Evolutionary conservation across 1,140 invertebrate species (phyloP).

Genomic region (Thaumetopoea pityocampa): DNA sequence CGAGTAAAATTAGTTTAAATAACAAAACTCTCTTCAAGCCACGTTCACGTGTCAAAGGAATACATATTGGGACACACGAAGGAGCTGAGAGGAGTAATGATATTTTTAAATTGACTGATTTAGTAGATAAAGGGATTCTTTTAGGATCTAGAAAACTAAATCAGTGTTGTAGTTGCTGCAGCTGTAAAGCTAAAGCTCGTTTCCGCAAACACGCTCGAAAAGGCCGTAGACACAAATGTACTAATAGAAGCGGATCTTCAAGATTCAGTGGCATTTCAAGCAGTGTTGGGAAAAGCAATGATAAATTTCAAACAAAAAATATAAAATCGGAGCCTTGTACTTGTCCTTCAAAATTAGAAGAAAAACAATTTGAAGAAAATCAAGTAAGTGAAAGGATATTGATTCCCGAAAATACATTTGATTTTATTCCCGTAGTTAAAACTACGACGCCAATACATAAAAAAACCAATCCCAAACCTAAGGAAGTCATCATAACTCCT

Average conservation of each 20-base stretch:
- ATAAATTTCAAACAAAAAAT: conserved; percentile 33
- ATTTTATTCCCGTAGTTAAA: not conserved
- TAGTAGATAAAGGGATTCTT: conserved; percentile 35
- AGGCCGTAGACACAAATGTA: conserved; percentile 14
- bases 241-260: not conserved
- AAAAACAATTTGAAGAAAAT: not conserved
- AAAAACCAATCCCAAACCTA: no score
- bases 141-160: conserved; percentile 27
- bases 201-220: conserved; percentile 11
- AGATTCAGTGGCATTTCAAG: conserved; percentile 13
- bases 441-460: no score
- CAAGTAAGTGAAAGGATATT: not conserved
- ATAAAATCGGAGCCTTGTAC: conserved; percentile 46
- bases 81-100: conserved; percentile 12
- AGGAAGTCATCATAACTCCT: no score
- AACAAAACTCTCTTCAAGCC: conserved; percentile 23
- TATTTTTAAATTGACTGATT: conserved; percentile 31
- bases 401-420: not conserved
- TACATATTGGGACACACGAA: not conserved
- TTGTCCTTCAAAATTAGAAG: conserved; percentile 32
- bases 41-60: conserved; percentile 14
- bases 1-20: conserved; percentile 28
- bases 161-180: conserved; percentile 43
- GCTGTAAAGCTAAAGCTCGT: conserved; percentile 21
- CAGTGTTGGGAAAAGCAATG: conserved; percentile 8